Evolutionary conservation across 2,888 invertebrate genomes (phyloP).

Genomic region (Gandaritis pyraliata): DNA sequence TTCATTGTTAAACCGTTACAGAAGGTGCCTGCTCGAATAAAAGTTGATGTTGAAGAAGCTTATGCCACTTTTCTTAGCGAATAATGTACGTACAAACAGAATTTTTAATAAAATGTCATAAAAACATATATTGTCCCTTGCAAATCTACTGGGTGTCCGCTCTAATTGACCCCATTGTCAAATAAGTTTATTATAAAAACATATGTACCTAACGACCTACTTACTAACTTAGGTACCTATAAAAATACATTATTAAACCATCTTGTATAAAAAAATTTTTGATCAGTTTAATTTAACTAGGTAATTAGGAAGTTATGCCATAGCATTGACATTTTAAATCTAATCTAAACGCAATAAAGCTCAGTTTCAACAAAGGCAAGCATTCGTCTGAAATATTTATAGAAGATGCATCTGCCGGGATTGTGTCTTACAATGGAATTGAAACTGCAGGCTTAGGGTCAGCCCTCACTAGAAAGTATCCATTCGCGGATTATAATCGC

Average conservation of each 20-base stretch:
- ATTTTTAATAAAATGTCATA: too few relatives aligned
- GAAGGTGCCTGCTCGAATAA: slow-evolving; percentile 23
- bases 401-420: slow-evolving; percentile 41
- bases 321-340: background rate
- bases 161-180: too few relatives aligned
- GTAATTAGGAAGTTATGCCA: background rate
- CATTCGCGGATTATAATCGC: background rate
- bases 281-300: too few relatives aligned
- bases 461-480: background rate
- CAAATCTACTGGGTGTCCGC: too few relatives aligned
- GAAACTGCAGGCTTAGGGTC: slow-evolving; percentile 19
- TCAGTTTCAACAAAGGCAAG: slow-evolving; percentile 37
- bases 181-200: too few relatives aligned
- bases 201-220: too few relatives aligned
- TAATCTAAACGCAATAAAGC: slow-evolving; percentile 1
- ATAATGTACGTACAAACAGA: too few relatives aligned
- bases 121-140: too few relatives aligned
- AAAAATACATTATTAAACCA: too few relatives aligned
- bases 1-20: slow-evolving; percentile 21
- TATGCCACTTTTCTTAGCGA: background rate
- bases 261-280: too few relatives aligned
- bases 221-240: too few relatives aligned
- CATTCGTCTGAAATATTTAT: slow-evolving; percentile 40
- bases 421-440: slow-evolving; percentile 36
- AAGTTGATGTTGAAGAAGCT: background rate